Base-by-base conservation (phyloP, 2,888 invertebrate genomes). In the Parnassius smintheus region DNA sequence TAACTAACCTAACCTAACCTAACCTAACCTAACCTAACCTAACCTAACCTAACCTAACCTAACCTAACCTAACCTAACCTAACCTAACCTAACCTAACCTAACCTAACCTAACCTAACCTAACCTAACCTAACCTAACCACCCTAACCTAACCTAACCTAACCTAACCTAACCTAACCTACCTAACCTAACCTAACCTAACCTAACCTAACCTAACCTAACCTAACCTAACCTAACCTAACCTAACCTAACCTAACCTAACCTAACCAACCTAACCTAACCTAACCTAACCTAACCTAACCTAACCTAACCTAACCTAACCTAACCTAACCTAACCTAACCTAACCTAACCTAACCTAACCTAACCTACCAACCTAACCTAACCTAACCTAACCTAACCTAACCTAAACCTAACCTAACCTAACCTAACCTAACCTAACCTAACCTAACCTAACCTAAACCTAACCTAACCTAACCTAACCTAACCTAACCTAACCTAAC, bases 211-310 rank as follows among this genome's bases (percentile, higher is more conserved):
- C 68, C 66, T n/a, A n/a, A n/a, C n/a, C n/a, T n/a, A n/a, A n/a
- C n/a, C n/a, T n/a, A n/a, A 45, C 1, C 25, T 25, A 25, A 25
- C 25, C 25, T 25, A 25, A 25, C 25, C 25, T 25, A 25, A 25
- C 25, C 25, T 25, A 25, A 25, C 25, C 25, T 25, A 25, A 25
- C 25, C 25, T 25, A 25, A 25, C 25, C 25, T 25, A 25, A 25
- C 25, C 25, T 25, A 25, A 25, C 25, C 25, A n/a, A n/a, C n/a
- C n/a, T n/a, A n/a, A n/a, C n/a, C n/a, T 67, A 69, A 69, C 68
- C 68, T 67, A 69, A 69, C 68, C 68, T 67, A 68, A 67, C 68
- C 68, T 66, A 68, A n/a, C n/a, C n/a, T n/a, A n/a, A n/a, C n/a
- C n/a, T n/a, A n/a, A n/a, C 67, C 68, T 66, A 67, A 68, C 67